Evolutionary conservation across 2,888 invertebrate species (phyloP).

Genomic region (Myopa testacea): DNA sequence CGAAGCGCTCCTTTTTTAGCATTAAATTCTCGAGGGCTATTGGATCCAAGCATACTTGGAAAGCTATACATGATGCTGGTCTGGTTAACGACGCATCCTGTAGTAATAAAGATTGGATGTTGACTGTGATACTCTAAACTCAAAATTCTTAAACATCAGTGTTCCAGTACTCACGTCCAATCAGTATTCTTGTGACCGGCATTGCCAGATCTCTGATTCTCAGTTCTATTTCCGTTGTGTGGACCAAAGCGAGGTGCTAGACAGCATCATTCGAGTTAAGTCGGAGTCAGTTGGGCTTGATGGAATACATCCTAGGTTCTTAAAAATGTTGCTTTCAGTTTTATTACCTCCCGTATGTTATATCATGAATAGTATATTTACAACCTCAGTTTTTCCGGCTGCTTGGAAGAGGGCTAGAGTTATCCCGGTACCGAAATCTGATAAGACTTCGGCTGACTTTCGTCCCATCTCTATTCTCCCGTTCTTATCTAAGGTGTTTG

Average conservation of each 20-base stretch:
- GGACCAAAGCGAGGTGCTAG: background rate
- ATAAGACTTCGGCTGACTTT: background rate
- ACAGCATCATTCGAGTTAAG: background rate
- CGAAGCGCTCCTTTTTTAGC: background rate
- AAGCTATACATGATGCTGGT: background rate
- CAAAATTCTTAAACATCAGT: background rate
- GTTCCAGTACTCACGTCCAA: too few relatives aligned
- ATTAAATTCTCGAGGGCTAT: background rate
- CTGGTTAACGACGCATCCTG: background rate
- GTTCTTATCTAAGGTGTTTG: background rate
- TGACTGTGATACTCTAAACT: background rate
- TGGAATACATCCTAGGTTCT: background rate
- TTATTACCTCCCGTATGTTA: background rate
- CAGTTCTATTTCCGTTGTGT: background rate
- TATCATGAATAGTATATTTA: background rate
- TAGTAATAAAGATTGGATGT: background rate
- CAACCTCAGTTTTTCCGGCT: background rate
- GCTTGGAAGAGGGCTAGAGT: slow-evolving; percentile 12
- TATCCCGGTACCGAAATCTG: slow-evolving; percentile 6
- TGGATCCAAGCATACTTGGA: background rate
- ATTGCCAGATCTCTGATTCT: background rate
- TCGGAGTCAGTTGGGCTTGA: too few relatives aligned
- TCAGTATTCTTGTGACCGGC: too few relatives aligned
- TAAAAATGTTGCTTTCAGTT: background rate
- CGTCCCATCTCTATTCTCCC: too few relatives aligned